These are phyloP conservation scores for Coecobrya sp. DNA, from an alignment of 2,888 invertebrate genomes.

Conservation along the genomic window DNA sequence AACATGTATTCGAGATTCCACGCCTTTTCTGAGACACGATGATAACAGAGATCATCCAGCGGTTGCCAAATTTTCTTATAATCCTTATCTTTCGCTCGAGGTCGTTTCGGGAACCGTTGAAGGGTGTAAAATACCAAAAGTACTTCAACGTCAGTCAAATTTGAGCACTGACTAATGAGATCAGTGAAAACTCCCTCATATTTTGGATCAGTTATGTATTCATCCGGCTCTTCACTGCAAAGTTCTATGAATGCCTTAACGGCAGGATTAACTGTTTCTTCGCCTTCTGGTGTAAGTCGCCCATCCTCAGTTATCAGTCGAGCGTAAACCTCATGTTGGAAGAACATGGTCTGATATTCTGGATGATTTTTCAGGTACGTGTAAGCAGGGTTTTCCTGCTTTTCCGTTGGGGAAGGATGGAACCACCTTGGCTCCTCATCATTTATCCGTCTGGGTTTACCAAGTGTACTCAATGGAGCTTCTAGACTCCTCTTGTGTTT, in stretches of 20 bases:
- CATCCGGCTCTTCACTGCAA: slow-evolving; percentile 65
- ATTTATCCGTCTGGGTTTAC: slow-evolving; percentile 15
- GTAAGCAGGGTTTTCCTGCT: slow-evolving; percentile 73
- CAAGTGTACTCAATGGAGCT: neutral
- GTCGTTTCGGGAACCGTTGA: slow-evolving; percentile 88
- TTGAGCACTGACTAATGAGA: slow-evolving; percentile 65
- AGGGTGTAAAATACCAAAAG: slow-evolving; percentile 68
- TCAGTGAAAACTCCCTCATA: slow-evolving; percentile 62
- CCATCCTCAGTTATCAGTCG: slow-evolving; percentile 77
- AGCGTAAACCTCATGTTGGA: slow-evolving; percentile 68
- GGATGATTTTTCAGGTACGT: slow-evolving; percentile 79
- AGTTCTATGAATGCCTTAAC: slow-evolving; percentile 73
- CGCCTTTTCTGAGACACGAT: slow-evolving; percentile 86
- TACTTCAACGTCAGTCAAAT: slow-evolving; percentile 70
- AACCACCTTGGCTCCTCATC: slow-evolving; percentile 72
- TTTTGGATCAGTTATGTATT: slow-evolving; percentile 68
- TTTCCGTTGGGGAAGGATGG: slow-evolving; percentile 69
- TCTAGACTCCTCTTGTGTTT: neutral
- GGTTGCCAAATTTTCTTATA: slow-evolving; percentile 91
- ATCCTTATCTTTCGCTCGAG: slow-evolving; percentile 89
- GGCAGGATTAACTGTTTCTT: slow-evolving; percentile 59
- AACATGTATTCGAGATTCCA: slow-evolving; percentile 88
- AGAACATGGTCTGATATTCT: slow-evolving; percentile 74
- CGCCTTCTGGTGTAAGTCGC: slow-evolving; percentile 66
- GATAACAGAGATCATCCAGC: slow-evolving; percentile 91